A percentile compares a stretch with the other conserved stretches of the same genome.
phyloP scores from a whole-genome alignment of 2,888 invertebrate genomes.

The Stenotaenia linearis region DNA sequence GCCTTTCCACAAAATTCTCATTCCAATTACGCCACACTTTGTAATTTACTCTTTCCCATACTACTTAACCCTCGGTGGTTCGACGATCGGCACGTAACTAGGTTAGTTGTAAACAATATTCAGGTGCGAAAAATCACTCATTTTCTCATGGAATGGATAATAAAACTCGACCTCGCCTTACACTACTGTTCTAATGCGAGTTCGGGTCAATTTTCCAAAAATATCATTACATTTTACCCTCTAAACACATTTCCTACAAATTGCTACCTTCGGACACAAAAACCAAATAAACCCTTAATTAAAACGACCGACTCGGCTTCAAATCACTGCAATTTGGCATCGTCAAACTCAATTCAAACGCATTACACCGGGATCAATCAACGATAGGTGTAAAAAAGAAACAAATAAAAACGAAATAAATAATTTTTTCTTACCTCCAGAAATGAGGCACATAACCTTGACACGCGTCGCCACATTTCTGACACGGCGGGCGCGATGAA shows the following conservation, averaged over 20 bases:
- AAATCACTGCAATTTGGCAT: slow-evolving; percentile 1
- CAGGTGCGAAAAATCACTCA: not conserved
- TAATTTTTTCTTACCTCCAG: slow-evolving; percentile 37
- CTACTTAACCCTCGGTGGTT: not conserved
- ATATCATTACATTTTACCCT: not conserved
- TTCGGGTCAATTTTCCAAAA: not conserved
- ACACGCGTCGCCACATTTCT: slow-evolving; percentile 35
- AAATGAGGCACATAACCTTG: slow-evolving; percentile 39
- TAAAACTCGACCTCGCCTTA: not conserved
- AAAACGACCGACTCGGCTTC: not conserved
- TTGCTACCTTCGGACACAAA: not conserved
- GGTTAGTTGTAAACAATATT: not conserved
- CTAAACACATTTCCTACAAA: too few relatives aligned
- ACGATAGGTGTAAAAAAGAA: not conserved
- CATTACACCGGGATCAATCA: not conserved
- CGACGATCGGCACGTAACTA: not conserved
- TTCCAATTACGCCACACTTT: not conserved
- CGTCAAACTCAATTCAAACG: not conserved
- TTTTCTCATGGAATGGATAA: not conserved
- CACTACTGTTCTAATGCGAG: not conserved
- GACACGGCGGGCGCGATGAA: slow-evolving; percentile 24
- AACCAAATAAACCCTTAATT: not conserved
- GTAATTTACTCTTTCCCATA: not conserved
- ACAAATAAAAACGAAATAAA: not conserved
- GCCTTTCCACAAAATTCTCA: not conserved